Percentiles rank a stretch among this genome's conserved stretches.
Conservation (phyloP, 2,113 vertebrate genomes). For the Micromys minutus region DNA sequence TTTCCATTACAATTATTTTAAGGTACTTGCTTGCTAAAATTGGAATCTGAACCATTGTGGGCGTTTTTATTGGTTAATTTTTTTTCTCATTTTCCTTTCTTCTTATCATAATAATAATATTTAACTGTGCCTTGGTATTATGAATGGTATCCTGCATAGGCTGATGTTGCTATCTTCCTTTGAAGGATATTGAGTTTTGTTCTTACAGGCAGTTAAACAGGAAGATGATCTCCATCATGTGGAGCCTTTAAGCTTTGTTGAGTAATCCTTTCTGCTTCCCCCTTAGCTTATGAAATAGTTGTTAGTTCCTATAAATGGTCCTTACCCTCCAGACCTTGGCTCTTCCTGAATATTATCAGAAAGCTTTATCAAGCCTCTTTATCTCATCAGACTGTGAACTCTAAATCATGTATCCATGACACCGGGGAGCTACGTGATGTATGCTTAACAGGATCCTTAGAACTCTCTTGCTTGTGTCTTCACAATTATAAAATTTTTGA, state of each 20-base stretch:
- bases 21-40: conserved; percentile 1
- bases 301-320: background rate
- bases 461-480: background rate
- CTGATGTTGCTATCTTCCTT: background rate
- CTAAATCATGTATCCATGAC: background rate
- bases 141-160: background rate
- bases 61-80: background rate
- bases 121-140: background rate
- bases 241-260: background rate
- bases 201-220: background rate
- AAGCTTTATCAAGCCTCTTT: background rate
- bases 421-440: background rate
- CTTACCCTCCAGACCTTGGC: background rate
- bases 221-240: background rate
- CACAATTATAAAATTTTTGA: background rate
- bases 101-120: background rate
- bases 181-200: background rate
- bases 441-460: background rate
- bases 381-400: background rate
- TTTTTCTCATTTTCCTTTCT: background rate
- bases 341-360: conserved; percentile 1
- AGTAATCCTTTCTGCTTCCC: background rate
- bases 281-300: background rate
- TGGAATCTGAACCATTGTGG: background rate
- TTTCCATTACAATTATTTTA: conserved; percentile 26